Conservation (phyloP, 2,888 invertebrate species). For the Chrysina gloriosa region DNA sequence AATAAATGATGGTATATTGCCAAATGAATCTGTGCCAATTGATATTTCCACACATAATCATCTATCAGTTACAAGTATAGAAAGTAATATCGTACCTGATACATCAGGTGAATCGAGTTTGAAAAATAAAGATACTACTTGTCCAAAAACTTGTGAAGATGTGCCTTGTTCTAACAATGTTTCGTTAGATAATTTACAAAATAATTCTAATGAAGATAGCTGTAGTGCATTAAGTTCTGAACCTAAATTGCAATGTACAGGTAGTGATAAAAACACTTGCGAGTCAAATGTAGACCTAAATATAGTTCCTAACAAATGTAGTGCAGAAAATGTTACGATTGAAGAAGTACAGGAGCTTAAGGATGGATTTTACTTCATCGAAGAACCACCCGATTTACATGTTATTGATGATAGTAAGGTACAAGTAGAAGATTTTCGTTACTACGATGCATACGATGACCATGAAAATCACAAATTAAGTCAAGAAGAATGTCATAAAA, state of each 20-base stretch:
- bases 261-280: background rate
- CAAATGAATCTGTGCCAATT: conserved; percentile 36
- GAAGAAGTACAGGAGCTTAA: background rate
- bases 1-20: background rate
- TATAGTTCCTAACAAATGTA: conserved; percentile 20
- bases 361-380: conserved; percentile 24
- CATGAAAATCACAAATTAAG: background rate
- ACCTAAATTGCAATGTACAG: background rate
- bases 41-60: conserved; percentile 21
- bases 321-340: background rate
- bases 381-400: conserved; percentile 38
- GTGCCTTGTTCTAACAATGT: conserved; percentile 36
- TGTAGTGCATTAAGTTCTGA: background rate
- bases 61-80: background rate
- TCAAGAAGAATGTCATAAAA: background rate
- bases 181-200: conserved; percentile 8
- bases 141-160: conserved; percentile 5
- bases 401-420: conserved; percentile 38
- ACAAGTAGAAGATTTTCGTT: conserved; percentile 40
- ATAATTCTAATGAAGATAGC: conserved; percentile 7
- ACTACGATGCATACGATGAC: conserved; percentile 22
- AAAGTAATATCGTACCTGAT: background rate
- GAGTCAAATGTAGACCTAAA: conserved; percentile 3
- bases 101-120: background rate
- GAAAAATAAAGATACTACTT: background rate